Percentiles rank a stretch among this genome's conserved stretches.
phyloP scores from a whole-genome alignment of 53 echinoderm and acorn worm species.

The Patiria pectinifera region DNA sequence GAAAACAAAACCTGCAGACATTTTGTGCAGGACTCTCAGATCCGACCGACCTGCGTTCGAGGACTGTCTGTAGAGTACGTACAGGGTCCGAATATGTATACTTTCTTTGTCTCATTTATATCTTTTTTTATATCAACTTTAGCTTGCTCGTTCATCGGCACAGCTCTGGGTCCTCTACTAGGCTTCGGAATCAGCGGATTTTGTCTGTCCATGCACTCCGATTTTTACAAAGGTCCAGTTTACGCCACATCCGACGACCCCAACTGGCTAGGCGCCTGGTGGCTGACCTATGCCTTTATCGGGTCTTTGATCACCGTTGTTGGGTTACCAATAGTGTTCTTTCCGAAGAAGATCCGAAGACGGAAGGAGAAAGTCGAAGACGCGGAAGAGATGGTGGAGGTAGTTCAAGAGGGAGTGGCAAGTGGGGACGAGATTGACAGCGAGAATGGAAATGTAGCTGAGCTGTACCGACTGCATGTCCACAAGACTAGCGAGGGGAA shows the following conservation, averaged over 20 bases:
- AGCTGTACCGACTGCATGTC: slow-evolving; percentile 41
- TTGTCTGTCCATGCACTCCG: slow-evolving; percentile 46
- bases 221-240: slow-evolving; percentile 44
- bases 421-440: background rate
- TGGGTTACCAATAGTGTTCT: slow-evolving; percentile 76
- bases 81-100: too few relatives aligned
- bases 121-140: background rate
- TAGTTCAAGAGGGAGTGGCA: background rate
- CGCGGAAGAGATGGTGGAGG: background rate
- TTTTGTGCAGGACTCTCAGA: too few relatives aligned
- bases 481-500: slow-evolving; percentile 10
- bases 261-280: slow-evolving; percentile 89
- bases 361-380: background rate
- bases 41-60: too few relatives aligned
- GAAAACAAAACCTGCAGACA: too few relatives aligned
- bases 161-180: slow-evolving; percentile 46
- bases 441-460: background rate
- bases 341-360: slow-evolving; percentile 67
- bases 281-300: slow-evolving; percentile 81
- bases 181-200: slow-evolving; percentile 49
- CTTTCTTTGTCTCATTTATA: background rate
- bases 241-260: slow-evolving; percentile 65
- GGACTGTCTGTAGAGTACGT: too few relatives aligned
- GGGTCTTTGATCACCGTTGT: slow-evolving; percentile 58
- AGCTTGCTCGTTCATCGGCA: slow-evolving; percentile 56